Percentiles rank a stretch among this genome's conserved stretches.
Conservation (phyloP, 2,113 vertebrate genomes). For the Taurulus bubalis region DNA sequence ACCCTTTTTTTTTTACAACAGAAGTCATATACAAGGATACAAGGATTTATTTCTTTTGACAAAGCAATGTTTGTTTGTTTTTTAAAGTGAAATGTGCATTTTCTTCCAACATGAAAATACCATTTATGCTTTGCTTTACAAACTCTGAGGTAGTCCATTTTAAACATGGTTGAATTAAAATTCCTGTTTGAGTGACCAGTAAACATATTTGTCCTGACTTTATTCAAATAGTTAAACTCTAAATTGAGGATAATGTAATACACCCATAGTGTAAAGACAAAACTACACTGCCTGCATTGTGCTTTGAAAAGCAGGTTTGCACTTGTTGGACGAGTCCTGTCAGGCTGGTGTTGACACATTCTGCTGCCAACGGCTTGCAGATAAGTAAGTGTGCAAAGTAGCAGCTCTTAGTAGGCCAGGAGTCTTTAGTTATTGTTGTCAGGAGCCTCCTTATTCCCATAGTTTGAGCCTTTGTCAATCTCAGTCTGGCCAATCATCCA, state of each 20-base stretch:
- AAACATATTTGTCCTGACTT: neutral
- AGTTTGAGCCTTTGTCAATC: conserved; percentile 91
- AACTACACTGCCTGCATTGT: neutral
- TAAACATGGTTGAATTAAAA: too few species aligned
- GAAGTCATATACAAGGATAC: too few species aligned
- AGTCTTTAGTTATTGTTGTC: conserved; percentile 81
- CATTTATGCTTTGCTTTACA: conserved; percentile 2
- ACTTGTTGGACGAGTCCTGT: conserved; percentile 33
- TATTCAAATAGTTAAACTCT: conserved; percentile 14
- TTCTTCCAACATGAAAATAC: neutral
- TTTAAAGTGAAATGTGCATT: conserved; percentile 24
- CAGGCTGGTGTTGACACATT: neutral
- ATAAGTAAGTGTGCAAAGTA: conserved; percentile 38
- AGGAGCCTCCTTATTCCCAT: conserved; percentile 87
- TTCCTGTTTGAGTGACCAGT: too few species aligned
- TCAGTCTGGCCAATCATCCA: conserved; percentile 98
- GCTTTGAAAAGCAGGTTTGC: conserved; percentile 20
- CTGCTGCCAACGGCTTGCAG: neutral
- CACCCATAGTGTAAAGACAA: neutral
- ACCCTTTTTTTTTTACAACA: too few species aligned
- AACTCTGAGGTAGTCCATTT: conserved; percentile 28
- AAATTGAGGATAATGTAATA: neutral
- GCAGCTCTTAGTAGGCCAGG: conserved; percentile 10
- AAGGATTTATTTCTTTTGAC: too few species aligned
- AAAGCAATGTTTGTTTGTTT: neutral